Evolutionary conservation across 2,888 invertebrate species (phyloP).

Genomic region (Capitulum mitella): DNA sequence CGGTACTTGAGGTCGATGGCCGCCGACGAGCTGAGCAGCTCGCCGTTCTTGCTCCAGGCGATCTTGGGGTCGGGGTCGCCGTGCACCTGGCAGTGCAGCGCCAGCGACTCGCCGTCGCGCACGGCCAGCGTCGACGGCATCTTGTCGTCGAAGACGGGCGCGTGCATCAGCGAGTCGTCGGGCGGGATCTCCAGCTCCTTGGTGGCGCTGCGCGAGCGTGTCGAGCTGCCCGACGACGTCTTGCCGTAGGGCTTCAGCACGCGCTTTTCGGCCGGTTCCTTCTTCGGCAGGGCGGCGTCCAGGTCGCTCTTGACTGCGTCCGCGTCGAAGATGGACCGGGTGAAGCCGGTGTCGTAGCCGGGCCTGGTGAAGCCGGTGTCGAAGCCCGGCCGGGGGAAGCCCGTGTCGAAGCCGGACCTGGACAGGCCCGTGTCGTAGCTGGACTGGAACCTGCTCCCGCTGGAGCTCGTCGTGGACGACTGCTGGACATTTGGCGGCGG

Average conservation of each 20-base stretch:
- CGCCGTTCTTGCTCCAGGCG: slow-evolving; percentile 78
- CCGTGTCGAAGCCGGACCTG: background rate
- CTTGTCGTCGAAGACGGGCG: slow-evolving; percentile 73
- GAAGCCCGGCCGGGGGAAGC: background rate
- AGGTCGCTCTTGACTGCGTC: background rate
- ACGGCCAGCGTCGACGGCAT: slow-evolving; percentile 62
- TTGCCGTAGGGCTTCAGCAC: slow-evolving; percentile 53
- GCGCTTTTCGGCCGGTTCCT: slow-evolving; percentile 34
- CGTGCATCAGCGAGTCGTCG: slow-evolving; percentile 76
- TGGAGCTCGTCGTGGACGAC: background rate
- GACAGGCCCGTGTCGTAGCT: background rate
- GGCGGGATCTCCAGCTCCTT: slow-evolving; percentile 83
- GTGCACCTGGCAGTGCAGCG: slow-evolving; percentile 58
- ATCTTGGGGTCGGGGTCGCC: slow-evolving; percentile 69
- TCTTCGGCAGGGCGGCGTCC: background rate
- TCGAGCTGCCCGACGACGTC: slow-evolving; percentile 62
- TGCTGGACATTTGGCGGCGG: background rate
- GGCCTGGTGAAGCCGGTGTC: background rate
- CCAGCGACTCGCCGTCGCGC: slow-evolving; percentile 77
- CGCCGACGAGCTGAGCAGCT: slow-evolving; percentile 64
- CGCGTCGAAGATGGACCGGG: background rate
- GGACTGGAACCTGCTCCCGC: background rate
- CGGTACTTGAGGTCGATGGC: slow-evolving; percentile 87
- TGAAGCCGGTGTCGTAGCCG: background rate
- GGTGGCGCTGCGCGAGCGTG: slow-evolving; percentile 74